phyloP scores from a whole-genome alignment of 2,888 invertebrate species.

The Hyles lineata region DNA sequence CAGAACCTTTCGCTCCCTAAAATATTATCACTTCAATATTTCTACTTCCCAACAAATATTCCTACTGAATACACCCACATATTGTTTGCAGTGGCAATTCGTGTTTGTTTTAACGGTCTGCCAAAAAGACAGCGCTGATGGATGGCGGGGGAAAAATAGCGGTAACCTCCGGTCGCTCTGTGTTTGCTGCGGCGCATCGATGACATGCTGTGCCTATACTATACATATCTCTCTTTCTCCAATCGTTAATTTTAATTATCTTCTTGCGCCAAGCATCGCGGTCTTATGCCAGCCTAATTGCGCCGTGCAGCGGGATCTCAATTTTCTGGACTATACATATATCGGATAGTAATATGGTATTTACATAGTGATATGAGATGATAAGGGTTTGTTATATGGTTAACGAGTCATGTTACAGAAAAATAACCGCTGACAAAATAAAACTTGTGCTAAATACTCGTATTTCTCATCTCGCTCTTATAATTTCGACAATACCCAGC shows the following conservation, averaged over 20 bases:
- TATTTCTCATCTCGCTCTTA: too few relatives aligned
- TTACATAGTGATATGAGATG: too few relatives aligned
- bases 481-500: too few relatives aligned
- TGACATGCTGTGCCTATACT: not conserved
- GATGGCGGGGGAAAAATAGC: conserved; percentile 40
- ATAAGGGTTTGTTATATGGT: too few relatives aligned
- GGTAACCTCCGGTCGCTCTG: conserved; percentile 14
- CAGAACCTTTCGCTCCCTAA: too few relatives aligned
- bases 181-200: conserved; percentile 15
- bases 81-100: conserved; percentile 31
- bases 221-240: not conserved
- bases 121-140: conserved; percentile 38
- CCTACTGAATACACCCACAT: not conserved
- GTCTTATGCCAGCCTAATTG: too few relatives aligned
- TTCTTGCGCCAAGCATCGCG: too few relatives aligned
- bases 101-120: conserved; percentile 35
- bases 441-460: too few relatives aligned
- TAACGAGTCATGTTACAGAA: too few relatives aligned
- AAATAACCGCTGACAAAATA: too few relatives aligned
- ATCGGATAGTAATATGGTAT: not conserved
- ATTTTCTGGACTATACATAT: not conserved
- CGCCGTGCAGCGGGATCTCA: too few relatives aligned
- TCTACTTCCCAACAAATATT: not conserved
- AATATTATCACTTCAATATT: not conserved
- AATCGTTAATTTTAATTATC: too few relatives aligned